phyloP scores from a whole-genome alignment of 2,113 vertebrate species.

The Pantherophis guttatus region DNA sequence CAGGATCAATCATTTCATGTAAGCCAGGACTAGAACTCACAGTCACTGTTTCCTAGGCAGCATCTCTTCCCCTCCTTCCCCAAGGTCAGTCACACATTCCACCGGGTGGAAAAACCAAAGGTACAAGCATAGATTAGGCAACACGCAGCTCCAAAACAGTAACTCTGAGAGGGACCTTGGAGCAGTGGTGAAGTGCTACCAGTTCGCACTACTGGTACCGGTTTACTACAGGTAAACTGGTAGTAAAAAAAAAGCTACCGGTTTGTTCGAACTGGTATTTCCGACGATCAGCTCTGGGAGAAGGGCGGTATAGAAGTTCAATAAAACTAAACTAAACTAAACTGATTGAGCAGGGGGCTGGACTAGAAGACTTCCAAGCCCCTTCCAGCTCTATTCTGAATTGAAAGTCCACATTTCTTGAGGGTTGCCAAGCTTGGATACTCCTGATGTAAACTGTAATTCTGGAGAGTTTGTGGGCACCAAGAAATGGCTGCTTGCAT shows the following conservation, averaged over 20 bases:
- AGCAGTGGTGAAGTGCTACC: not conserved
- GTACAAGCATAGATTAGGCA: not conserved
- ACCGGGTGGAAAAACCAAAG: not conserved
- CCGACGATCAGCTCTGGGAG: too few relatives aligned
- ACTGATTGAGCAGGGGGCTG: too few relatives aligned
- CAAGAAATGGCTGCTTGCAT: not conserved
- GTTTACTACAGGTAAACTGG: not conserved
- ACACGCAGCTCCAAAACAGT: not conserved
- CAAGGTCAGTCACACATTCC: not conserved
- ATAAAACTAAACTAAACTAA: too few relatives aligned
- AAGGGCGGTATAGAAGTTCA: too few relatives aligned
- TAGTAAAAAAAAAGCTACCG: too few relatives aligned
- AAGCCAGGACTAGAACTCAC: not conserved
- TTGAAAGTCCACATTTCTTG: not conserved
- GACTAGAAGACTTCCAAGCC: too few relatives aligned
- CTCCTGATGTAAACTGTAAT: not conserved
- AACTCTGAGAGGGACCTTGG: not conserved
- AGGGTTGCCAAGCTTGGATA: not conserved
- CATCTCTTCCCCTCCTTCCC: not conserved
- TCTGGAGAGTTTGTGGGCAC: not conserved
- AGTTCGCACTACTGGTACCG: too few relatives aligned
- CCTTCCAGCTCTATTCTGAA: too few relatives aligned
- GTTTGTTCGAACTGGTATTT: too few relatives aligned
- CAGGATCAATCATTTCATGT: not conserved
- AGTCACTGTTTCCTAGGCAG: not conserved